Evolutionary conservation across 2,797 vertebrate species (phyloP).

Genomic region (Siniperca scherzeri): DNA sequence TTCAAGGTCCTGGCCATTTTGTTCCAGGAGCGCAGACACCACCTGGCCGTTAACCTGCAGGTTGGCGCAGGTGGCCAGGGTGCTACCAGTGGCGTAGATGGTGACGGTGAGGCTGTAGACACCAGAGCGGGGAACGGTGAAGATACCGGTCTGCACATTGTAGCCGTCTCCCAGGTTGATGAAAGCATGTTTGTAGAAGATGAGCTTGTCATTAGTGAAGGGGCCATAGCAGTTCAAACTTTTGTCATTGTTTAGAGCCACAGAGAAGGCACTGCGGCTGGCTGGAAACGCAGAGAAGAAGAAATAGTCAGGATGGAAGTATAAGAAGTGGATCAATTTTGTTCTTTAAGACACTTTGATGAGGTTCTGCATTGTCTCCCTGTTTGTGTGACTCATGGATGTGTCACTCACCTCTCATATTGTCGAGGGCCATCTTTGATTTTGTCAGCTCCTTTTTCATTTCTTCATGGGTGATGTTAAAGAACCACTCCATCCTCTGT

Average conservation of each 20-base stretch:
- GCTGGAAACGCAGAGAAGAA: constrained; percentile 57
- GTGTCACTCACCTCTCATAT: constrained; percentile 72
- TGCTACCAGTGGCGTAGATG: constrained; percentile 57
- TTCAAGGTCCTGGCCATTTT: constrained; percentile 70
- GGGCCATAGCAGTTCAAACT: constrained; percentile 50
- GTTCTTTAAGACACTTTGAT: neutral
- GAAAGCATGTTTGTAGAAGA: constrained; percentile 71
- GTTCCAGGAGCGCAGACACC: constrained; percentile 46
- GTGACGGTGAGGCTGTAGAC: constrained; percentile 81
- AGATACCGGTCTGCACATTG: constrained; percentile 60
- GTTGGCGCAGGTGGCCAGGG: constrained; percentile 54
- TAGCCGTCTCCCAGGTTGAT: constrained; percentile 79
- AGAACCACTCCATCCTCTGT: constrained; percentile 63
- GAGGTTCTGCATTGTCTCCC: neutral
- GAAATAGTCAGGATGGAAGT: neutral
- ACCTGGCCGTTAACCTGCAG: constrained; percentile 63
- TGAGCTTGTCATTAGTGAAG: accelerated
- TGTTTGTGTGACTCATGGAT: neutral
- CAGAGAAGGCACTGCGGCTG: constrained; percentile 83
- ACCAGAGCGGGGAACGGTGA: constrained; percentile 73
- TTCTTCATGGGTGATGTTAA: constrained; percentile 53
- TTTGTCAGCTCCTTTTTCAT: constrained; percentile 52
- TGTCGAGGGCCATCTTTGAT: constrained; percentile 55
- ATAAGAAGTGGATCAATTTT: neutral
- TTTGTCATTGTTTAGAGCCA: constrained; percentile 66